Conservation (phyloP, 2,797 vertebrate species). For the Passerculus sandwichensis region DNA sequence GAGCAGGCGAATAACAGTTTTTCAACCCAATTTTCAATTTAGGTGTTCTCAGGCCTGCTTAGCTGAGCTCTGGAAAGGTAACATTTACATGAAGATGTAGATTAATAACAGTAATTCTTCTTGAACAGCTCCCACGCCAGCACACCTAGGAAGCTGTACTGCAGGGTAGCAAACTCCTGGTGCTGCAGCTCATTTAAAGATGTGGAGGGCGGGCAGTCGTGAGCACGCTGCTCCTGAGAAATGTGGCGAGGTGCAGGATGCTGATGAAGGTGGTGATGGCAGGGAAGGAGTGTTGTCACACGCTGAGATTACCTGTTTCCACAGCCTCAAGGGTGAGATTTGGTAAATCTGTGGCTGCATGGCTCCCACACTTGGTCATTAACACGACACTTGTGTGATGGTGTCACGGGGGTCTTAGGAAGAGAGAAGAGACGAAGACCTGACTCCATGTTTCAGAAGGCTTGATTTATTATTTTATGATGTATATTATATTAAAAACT, state of each 20-base stretch:
- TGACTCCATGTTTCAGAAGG: too few species aligned
- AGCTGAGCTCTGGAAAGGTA: not conserved
- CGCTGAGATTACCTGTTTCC: not conserved
- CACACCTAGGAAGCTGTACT: not conserved
- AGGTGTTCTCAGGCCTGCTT: not conserved
- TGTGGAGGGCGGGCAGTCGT: accelerated
- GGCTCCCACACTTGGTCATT: not conserved
- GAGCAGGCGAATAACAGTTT: constrained; percentile 6
- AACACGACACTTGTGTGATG: not conserved
- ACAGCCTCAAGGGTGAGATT: not conserved
- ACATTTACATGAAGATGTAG: not conserved
- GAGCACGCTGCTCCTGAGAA: not conserved
- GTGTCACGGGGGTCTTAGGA: too few species aligned
- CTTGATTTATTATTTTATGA: too few species aligned
- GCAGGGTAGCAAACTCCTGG: not conserved
- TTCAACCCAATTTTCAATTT: not conserved
- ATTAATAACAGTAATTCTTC: not conserved
- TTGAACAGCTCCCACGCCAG: not conserved
- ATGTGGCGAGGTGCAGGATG: accelerated
- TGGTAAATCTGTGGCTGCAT: not conserved
- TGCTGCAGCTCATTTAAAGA: not conserved
- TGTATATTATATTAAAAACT: too few species aligned
- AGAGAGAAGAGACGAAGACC: too few species aligned
- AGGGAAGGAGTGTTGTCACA: not conserved
- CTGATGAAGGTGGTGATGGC: not conserved